These are phyloP conservation scores for Hiodon alosoides DNA, from an alignment of 2,113 vertebrate species.

Conservation along the genomic window DNA sequence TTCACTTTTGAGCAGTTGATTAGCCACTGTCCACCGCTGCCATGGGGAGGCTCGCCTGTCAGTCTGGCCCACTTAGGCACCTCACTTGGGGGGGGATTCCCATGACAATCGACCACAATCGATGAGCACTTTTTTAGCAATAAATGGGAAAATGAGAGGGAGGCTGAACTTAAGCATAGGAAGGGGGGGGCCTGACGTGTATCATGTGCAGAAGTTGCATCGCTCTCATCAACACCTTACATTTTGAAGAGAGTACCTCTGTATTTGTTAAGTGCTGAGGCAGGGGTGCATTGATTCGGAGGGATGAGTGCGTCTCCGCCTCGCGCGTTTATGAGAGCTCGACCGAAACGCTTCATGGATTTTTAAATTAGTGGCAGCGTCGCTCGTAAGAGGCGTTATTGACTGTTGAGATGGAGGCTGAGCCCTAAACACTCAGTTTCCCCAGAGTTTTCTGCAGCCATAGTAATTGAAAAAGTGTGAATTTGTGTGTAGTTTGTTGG, in stretches of 20 bases:
- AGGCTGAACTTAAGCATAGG: not conserved
- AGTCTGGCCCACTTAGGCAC: slow-evolving; percentile 42
- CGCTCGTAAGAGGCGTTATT: slow-evolving; percentile 75
- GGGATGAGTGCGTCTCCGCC: slow-evolving; percentile 43
- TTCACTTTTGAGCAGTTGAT: not conserved
- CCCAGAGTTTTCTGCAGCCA: slow-evolving; percentile 64
- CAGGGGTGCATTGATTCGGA: slow-evolving; percentile 58
- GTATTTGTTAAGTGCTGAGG: not conserved
- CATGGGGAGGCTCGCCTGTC: slow-evolving; percentile 36
- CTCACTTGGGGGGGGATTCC: slow-evolving; percentile 37
- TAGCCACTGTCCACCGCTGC: not conserved
- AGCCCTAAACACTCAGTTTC: slow-evolving; percentile 62
- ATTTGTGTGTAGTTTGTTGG: slow-evolving; percentile 46
- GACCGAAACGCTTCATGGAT: slow-evolving; percentile 65
- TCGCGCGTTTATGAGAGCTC: slow-evolving; percentile 61
- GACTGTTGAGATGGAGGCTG: slow-evolving; percentile 71
- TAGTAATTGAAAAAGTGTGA: slow-evolving; percentile 70
- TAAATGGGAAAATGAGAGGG: slow-evolving; percentile 22
- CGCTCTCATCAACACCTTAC: slow-evolving; percentile 18
- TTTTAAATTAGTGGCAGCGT: slow-evolving; percentile 76
- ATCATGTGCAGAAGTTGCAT: slow-evolving; percentile 36
- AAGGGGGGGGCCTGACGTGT: slow-evolving; percentile 36
- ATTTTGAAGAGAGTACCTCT: slow-evolving; percentile 26
- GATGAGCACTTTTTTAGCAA: slow-evolving; percentile 43
- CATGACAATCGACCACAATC: slow-evolving; percentile 41